Conservation (phyloP, 2,797 vertebrate species). For the Pantherophis vulpinus region DNA sequence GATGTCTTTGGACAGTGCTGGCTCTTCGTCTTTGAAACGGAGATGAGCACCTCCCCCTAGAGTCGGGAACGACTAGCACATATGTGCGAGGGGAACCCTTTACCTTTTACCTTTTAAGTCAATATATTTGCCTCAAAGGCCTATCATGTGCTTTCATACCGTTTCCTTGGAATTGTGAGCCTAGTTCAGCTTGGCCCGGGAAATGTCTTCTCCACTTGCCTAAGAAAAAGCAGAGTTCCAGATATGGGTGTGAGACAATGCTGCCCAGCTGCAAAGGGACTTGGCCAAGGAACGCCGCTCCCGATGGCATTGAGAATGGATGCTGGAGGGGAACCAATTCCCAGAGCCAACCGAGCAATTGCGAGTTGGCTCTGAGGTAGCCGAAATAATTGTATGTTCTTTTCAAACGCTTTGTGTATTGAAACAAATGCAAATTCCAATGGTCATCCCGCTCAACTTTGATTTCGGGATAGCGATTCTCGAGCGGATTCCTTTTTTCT, state of each 20-base stretch:
- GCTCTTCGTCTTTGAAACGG: too few relatives aligned
- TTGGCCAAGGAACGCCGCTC: background rate
- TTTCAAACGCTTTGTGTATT: background rate
- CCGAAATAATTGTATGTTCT: background rate
- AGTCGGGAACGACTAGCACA: too few relatives aligned
- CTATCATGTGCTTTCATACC: background rate
- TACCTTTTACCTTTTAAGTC: too few relatives aligned
- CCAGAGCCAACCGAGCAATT: background rate
- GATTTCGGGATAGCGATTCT: background rate
- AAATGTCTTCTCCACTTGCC: background rate
- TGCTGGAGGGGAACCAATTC: background rate
- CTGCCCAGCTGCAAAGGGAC: background rate
- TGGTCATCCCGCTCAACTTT: background rate
- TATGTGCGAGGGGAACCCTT: too few relatives aligned
- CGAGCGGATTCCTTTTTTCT: background rate
- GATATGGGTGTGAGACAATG: background rate
- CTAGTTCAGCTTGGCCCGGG: background rate
- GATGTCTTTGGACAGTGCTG: too few relatives aligned
- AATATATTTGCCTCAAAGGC: background rate
- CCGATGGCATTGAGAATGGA: background rate
- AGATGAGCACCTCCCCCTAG: too few relatives aligned
- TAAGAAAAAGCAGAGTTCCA: background rate
- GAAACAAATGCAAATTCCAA: constrained; percentile 4
- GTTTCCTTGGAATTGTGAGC: background rate
- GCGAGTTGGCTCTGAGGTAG: background rate